Evolutionary conservation across 2,888 invertebrate species (phyloP).

Genomic region (Tanytarsus gracilentus): DNA sequence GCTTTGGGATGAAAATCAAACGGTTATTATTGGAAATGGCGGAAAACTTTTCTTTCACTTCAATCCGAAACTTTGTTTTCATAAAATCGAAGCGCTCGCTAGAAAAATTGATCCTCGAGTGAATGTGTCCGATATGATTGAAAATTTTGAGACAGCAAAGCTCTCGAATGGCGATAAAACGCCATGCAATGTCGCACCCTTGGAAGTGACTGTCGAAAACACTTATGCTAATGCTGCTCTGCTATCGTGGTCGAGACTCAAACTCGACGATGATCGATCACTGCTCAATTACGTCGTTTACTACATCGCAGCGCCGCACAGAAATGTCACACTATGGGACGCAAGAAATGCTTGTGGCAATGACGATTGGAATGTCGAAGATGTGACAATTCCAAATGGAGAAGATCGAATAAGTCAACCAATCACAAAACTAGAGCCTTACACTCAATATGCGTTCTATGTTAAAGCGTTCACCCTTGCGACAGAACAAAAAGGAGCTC

Average conservation of each 20-base stretch:
- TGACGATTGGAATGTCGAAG: constrained; percentile 66
- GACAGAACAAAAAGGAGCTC: constrained; percentile 69
- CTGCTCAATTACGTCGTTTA: constrained; percentile 84
- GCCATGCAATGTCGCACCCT: constrained; percentile 62
- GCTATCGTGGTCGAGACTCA: constrained; percentile 56
- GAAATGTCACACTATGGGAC: constrained; percentile 76
- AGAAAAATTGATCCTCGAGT: constrained; percentile 33
- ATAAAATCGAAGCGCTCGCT: constrained; percentile 60
- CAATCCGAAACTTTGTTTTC: constrained; percentile 81
- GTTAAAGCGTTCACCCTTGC: constrained; percentile 87
- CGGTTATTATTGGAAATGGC: constrained; percentile 56
- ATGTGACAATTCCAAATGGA: constrained; percentile 40
- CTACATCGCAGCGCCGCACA: constrained; percentile 62
- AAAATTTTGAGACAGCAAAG: constrained; percentile 67
- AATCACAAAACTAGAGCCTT: constrained; percentile 63
- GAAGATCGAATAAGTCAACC: constrained; percentile 43
- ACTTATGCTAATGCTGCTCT: constrained; percentile 46
- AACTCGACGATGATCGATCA: constrained; percentile 65
- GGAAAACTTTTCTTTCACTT: constrained; percentile 79
- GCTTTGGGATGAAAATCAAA: constrained; percentile 63
- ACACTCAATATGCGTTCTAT: constrained; percentile 88
- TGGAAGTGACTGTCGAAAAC: constrained; percentile 41
- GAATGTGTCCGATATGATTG: constrained; percentile 51
- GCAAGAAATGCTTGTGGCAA: constrained; percentile 85
- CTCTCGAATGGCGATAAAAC: constrained; percentile 87